Evolutionary conservation across 2,113 vertebrate genomes (phyloP).

Genomic region (Brachypteracias leptosomus): DNA sequence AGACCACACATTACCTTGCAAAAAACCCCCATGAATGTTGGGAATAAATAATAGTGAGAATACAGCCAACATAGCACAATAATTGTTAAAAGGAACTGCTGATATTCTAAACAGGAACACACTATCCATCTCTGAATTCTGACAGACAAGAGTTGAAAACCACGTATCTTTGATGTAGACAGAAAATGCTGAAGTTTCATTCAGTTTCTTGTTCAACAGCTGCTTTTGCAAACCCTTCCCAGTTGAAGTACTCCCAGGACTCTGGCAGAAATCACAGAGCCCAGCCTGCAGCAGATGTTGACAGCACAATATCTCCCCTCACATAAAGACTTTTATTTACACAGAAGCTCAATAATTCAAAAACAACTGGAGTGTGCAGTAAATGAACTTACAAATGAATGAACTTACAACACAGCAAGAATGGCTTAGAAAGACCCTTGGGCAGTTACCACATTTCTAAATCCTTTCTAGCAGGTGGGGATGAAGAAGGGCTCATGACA

Average conservation of each 20-base stretch:
- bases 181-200: not conserved
- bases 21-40: not conserved
- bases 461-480: rapidly evolving
- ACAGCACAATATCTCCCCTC: not conserved
- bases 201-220: not conserved
- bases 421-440: rapidly evolving
- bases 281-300: not conserved
- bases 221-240: not conserved
- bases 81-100: not conserved
- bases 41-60: not conserved
- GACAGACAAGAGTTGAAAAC: not conserved
- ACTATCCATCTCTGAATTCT: not conserved
- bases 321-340: not conserved
- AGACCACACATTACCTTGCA: not conserved
- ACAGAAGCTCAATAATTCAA: not conserved
- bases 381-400: not conserved
- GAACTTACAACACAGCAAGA: not conserved
- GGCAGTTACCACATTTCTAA: not conserved
- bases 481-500: not conserved
- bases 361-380: not conserved
- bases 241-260: not conserved
- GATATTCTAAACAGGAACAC: not conserved
- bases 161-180: not conserved
- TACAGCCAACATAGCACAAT: not conserved
- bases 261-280: not conserved